Conservation (phyloP, 2,797 vertebrate genomes). For the Muraenolepis orangiensis region DNA sequence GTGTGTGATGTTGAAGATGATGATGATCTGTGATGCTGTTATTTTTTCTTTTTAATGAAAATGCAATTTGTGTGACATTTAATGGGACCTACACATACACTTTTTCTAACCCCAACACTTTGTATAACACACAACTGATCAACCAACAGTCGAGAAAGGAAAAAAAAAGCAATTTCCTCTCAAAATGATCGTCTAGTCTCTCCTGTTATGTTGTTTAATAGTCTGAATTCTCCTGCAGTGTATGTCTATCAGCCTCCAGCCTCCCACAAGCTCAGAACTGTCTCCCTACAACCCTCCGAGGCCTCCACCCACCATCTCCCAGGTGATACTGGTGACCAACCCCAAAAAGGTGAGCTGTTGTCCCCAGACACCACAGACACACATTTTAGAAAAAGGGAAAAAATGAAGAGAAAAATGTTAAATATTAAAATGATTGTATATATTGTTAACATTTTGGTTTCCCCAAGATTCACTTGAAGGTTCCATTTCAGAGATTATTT, state of each 20-base stretch:
- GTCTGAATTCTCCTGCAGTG: conserved; percentile 56
- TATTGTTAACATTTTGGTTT: too few species aligned
- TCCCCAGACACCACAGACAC: not conserved
- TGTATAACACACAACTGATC: too few species aligned
- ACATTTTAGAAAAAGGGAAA: too few species aligned
- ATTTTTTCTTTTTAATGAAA: not conserved
- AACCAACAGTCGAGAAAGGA: not conserved
- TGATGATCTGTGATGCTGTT: not conserved
- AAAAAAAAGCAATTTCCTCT: not conserved
- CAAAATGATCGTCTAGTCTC: not conserved
- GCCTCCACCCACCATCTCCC: conserved; percentile 79
- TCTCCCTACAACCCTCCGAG: conserved; percentile 81
- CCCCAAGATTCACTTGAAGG: too few species aligned
- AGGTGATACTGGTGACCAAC: conserved; percentile 82
- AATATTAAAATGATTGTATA: too few species aligned
- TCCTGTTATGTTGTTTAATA: not conserved
- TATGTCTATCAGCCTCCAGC: conserved; percentile 84
- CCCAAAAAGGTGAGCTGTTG: conserved; percentile 73
- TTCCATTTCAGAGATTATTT: too few species aligned
- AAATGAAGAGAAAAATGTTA: too few species aligned
- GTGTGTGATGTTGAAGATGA: not conserved
- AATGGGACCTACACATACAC: not conserved
- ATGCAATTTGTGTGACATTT: not conserved
- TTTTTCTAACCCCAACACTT: too few species aligned
- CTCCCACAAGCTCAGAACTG: conserved; percentile 75